Conservation (phyloP, 1,140 invertebrate species). For the Periplaneta americana region DNA sequence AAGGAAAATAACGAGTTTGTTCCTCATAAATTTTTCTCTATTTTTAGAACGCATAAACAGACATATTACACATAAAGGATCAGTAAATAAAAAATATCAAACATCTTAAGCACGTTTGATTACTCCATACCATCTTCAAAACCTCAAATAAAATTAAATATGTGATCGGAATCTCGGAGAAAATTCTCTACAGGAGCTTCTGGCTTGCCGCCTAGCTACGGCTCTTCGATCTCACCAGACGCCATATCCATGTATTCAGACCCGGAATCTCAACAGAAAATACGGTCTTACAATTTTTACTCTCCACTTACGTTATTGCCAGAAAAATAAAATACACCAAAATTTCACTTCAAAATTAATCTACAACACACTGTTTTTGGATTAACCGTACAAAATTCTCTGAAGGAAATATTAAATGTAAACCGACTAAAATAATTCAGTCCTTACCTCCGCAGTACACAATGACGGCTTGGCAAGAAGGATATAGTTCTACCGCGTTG, state of each 20-base stretch:
- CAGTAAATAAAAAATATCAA: slow-evolving; percentile 9
- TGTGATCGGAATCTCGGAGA: not conserved
- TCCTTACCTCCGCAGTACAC: not conserved
- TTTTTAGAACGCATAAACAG: slow-evolving; percentile 18
- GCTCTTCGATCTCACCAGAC: slow-evolving; percentile 14
- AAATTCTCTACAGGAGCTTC: not conserved
- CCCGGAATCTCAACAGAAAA: not conserved
- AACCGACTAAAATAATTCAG: slow-evolving; percentile 1
- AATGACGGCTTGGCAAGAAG: slow-evolving; percentile 13
- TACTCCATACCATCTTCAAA: not conserved
- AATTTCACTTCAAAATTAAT: slow-evolving; percentile 15
- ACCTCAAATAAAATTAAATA: slow-evolving; percentile 14
- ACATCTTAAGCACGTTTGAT: not conserved
- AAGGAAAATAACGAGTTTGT: slow-evolving; percentile 15
- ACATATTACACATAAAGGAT: not conserved
- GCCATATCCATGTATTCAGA: slow-evolving; percentile 13
- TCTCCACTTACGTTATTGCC: not conserved
- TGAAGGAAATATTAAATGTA: slow-evolving; percentile 1
- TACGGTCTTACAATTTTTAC: slow-evolving; percentile 8
- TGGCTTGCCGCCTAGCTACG: slow-evolving; percentile 5
- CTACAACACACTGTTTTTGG: slow-evolving; percentile 3
- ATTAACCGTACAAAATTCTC: slow-evolving; percentile 4
- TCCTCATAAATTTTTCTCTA: slow-evolving; percentile 22
- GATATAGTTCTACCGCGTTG: slow-evolving; percentile 17
- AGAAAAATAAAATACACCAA: slow-evolving; percentile 7